Evolutionary conservation across 2,113 vertebrate species (phyloP).

Genomic region (Ondatra zibethicus): DNA sequence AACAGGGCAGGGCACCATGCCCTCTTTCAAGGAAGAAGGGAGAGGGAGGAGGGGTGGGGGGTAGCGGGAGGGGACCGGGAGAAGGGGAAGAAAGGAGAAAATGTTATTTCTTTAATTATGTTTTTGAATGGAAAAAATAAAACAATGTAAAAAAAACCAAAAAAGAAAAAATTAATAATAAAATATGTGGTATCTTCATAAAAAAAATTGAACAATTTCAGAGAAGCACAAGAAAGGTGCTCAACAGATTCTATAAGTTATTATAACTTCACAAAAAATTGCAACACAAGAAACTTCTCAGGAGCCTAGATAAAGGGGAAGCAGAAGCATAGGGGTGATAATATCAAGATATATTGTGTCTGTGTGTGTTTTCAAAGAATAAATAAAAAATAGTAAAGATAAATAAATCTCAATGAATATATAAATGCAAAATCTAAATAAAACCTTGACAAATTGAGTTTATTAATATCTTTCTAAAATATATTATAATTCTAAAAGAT

Average conservation of each 20-base stretch:
- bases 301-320: not conserved
- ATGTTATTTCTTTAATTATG: no score
- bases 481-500: not conserved
- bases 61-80: no score
- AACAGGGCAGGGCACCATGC: no score
- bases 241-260: not conserved
- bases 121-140: no score
- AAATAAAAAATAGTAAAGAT: not conserved
- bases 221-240: not conserved
- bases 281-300: not conserved
- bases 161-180: no score
- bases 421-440: not conserved
- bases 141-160: no score
- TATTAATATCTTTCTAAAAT: not conserved
- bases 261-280: not conserved
- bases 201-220: not conserved
- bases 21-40: no score
- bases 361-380: not conserved
- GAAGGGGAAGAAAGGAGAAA: no score
- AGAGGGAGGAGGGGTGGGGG: no score
- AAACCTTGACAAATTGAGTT: not conserved
- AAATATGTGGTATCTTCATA: no score
- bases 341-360: not conserved
- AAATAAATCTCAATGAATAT: not conserved
- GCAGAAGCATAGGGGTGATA: not conserved